phyloP scores from a whole-genome alignment of 2,113 vertebrate species.

The Mus musculus region DNA sequence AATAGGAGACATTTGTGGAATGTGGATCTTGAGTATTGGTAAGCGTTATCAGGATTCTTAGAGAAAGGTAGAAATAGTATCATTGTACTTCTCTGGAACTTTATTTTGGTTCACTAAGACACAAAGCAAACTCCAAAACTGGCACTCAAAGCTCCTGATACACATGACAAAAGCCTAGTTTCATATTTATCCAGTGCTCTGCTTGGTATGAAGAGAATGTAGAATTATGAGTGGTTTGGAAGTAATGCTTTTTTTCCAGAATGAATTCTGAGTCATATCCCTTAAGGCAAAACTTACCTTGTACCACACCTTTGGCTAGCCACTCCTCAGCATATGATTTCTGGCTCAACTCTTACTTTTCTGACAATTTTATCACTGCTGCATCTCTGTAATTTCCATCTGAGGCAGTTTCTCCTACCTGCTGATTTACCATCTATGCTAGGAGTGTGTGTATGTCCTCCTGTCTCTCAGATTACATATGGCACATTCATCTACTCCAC shows the following conservation, averaged over 20 bases:
- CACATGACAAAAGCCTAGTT: neutral
- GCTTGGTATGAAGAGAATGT: neutral
- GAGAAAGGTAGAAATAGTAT: neutral
- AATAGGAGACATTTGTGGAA: neutral
- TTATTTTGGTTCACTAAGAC: neutral
- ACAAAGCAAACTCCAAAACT: neutral
- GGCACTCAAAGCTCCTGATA: neutral
- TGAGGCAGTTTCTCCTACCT: neutral
- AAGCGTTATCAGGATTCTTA: neutral
- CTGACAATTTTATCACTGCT: neutral
- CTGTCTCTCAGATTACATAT: neutral
- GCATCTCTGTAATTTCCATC: neutral
- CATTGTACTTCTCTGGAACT: neutral
- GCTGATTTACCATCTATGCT: neutral
- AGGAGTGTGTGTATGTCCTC: neutral
- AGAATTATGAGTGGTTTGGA: conserved; percentile 15
- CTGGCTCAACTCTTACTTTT: neutral
- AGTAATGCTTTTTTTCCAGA: neutral
- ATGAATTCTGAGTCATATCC: conserved; percentile 16
- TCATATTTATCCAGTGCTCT: neutral
- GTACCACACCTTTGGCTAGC: neutral
- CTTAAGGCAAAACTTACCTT: neutral
- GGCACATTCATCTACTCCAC: neutral
- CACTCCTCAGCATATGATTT: neutral
- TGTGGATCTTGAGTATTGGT: neutral